Evolutionary conservation across 2,113 vertebrate genomes (phyloP).

Genomic region (Varanus komodoensis): DNA sequence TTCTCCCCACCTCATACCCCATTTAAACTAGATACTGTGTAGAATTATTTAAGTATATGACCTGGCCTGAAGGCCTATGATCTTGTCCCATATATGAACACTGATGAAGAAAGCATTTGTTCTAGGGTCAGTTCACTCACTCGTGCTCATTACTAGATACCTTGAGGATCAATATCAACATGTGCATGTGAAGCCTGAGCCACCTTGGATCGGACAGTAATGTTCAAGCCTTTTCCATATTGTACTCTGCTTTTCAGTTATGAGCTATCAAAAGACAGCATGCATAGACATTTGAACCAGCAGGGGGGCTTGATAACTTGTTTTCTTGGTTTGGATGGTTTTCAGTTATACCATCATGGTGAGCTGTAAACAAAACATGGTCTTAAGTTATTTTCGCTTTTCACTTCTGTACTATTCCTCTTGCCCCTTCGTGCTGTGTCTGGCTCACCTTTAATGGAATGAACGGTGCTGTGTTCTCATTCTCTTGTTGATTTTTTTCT

Average conservation of each 20-base stretch:
- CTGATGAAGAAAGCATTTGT: neutral
- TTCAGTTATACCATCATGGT: neutral
- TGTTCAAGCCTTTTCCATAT: neutral
- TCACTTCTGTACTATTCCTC: neutral
- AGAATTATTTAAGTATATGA: neutral
- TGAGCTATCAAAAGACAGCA: neutral
- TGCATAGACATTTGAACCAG: neutral
- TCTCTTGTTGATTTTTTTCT: neutral
- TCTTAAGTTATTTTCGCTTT: neutral
- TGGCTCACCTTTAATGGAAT: neutral
- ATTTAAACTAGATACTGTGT: neutral
- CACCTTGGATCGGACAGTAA: neutral
- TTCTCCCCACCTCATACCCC: neutral
- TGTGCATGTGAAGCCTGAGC: neutral
- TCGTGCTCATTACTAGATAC: neutral
- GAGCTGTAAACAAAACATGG: neutral
- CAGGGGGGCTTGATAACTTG: too few relatives aligned
- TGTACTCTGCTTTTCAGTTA: neutral
- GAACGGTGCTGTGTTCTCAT: slow-evolving; percentile 9
- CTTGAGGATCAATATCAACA: neutral
- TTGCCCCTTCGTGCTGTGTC: neutral
- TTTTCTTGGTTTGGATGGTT: neutral
- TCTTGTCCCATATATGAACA: neutral
- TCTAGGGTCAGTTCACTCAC: neutral
- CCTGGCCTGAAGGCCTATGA: neutral